Evolutionary conservation across 2,888 invertebrate genomes (phyloP).

Genomic region (Malacosoma neustria): DNA sequence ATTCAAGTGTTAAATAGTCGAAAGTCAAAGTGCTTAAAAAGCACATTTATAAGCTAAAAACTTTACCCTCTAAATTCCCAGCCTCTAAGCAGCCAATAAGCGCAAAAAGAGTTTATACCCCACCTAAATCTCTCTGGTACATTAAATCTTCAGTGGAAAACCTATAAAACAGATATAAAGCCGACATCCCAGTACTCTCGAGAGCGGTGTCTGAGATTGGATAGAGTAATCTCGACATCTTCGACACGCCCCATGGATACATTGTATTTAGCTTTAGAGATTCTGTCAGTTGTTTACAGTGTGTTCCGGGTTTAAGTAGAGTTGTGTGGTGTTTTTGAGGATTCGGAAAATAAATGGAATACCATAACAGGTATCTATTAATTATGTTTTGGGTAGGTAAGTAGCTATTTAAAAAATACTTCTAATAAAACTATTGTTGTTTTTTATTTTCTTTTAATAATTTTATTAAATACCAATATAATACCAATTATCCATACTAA

Average conservation of each 20-base stretch:
- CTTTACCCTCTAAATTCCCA: background rate
- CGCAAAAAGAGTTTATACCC: background rate
- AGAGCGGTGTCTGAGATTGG: background rate
- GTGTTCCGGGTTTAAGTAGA: background rate
- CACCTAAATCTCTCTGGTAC: background rate
- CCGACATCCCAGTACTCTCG: background rate
- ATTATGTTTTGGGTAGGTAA: too few relatives aligned
- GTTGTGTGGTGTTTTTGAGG: too few relatives aligned
- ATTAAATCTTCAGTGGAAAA: background rate
- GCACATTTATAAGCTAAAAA: background rate
- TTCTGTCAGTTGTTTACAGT: background rate
- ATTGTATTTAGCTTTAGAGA: background rate
- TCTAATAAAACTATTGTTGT: too few relatives aligned
- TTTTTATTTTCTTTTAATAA: too few relatives aligned
- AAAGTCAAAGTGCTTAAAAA: too few relatives aligned
- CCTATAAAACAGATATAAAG: background rate
- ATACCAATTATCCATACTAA: too few relatives aligned
- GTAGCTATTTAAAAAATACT: too few relatives aligned
- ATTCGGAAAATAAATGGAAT: too few relatives aligned
- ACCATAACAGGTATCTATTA: too few relatives aligned
- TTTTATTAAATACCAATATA: too few relatives aligned
- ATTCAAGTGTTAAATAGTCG: too few relatives aligned
- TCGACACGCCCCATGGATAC: background rate
- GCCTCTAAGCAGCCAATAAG: background rate
- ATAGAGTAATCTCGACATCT: background rate